Percentiles rank a stretch among this genome's conserved stretches.
Evolutionary conservation across 2,113 vertebrate genomes (phyloP).

Genomic region (Toxotes chatareus): DNA sequence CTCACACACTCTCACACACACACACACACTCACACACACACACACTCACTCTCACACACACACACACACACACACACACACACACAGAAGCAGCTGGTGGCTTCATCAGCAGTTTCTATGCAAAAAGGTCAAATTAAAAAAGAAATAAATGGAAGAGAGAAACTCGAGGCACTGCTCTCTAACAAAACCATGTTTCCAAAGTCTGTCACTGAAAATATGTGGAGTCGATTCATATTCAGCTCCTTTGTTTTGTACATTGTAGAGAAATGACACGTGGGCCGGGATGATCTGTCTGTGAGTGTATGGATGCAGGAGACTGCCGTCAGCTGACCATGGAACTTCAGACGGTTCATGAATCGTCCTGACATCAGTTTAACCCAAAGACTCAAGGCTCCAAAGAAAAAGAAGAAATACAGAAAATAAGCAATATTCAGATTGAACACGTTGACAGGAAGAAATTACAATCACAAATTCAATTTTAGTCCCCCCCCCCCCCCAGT

Average conservation of each 20-base stretch:
- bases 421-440: constrained; percentile 4
- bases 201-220: background rate
- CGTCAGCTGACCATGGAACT: background rate
- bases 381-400: background rate
- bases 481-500: background rate
- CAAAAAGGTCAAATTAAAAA: background rate
- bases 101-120: background rate
- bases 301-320: background rate
- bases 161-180: constrained; percentile 19
- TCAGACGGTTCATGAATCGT: background rate
- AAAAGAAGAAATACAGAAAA: no score
- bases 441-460: constrained; percentile 28
- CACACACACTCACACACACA: no score
- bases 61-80: no score
- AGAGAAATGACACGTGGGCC: background rate
- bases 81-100: no score
- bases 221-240: background rate
- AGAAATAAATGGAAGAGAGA: constrained; percentile 7
- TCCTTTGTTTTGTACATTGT: background rate
- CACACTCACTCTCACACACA: no score
- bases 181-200: background rate
- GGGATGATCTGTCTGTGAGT: background rate
- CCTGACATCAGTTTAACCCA: constrained; percentile 9
- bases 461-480: constrained; percentile 43
- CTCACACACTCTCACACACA: no score